A percentile compares a stretch with the other conserved stretches of the same genome.
These are phyloP conservation scores for Temnothorax nylanderi DNA, from an alignment of 1,140 invertebrate genomes.

Conservation along the genomic window DNA sequence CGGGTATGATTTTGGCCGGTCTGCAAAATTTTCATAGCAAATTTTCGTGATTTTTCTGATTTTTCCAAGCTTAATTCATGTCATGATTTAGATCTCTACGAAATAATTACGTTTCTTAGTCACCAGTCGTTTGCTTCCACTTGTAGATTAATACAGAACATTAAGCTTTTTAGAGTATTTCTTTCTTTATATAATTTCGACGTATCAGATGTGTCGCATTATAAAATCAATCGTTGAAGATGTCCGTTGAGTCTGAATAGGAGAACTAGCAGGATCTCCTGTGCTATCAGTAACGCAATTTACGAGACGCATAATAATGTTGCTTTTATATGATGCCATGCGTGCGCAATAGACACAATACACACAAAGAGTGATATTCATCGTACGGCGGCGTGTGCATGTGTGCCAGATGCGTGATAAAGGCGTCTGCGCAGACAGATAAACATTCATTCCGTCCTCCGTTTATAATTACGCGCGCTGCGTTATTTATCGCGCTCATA, in stretches of 20 bases:
- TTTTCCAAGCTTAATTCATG: background rate
- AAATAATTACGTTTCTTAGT: background rate
- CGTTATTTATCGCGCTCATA: constrained; percentile 74
- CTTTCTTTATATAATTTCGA: background rate
- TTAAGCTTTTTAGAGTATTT: background rate
- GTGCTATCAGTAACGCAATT: constrained; percentile 70
- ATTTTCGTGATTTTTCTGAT: background rate
- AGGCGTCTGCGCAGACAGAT: constrained; percentile 73
- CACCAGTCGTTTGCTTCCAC: background rate
- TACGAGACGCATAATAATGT: constrained; percentile 70
- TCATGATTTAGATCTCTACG: background rate
- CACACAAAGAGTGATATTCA: background rate
- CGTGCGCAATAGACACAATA: background rate
- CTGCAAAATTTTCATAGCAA: background rate
- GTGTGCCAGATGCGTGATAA: constrained; percentile 63
- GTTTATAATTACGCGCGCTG: constrained; percentile 73
- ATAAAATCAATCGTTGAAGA: constrained; percentile 35
- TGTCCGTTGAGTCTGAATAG: constrained; percentile 18
- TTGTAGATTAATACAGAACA: too few relatives aligned
- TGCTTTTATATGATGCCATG: constrained; percentile 65
- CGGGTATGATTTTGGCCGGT: background rate
- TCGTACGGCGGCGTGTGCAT: background rate
- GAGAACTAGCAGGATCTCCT: constrained; percentile 37
- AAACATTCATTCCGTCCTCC: constrained; percentile 72
- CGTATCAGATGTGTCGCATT: background rate